Evolutionary conservation across 2,113 vertebrate genomes (phyloP), one percentile per base, ranked within the genome.

Genomic region (Malaclemys terrapin): DNA sequence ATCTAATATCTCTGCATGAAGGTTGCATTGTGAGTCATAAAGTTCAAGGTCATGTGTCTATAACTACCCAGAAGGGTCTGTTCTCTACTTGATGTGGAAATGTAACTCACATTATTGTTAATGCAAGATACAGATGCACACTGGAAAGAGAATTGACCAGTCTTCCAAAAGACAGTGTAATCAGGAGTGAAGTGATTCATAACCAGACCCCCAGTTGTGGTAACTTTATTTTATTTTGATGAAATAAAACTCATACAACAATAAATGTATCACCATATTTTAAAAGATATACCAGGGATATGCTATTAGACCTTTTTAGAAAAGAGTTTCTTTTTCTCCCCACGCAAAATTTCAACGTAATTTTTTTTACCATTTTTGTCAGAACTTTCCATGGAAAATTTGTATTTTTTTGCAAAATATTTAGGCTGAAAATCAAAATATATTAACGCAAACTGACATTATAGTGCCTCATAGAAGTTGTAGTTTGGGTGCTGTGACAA

Each of bases 101-200:
- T 96, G 89, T 95, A 88, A 92, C 94, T 96, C 95, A 87, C 85
- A 90, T 95, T 96, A 94, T 80, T 93, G 83, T 76, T 95, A 94
- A 96, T 93, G 78, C 86, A 96, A 81, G 80, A 80, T 88, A 90
- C 80, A 94, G 90, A 88, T 88, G 62, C 85, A 92, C 91, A 93
- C 87, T 97, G 78, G 38, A 96, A 94, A 17, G 80, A 95, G 80
- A 94, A 87, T 16, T 89, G 80, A 82, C 54, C 87, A 82, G 5
- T 95, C 62, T 93, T 92, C 80, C 49, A 93, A 96, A 97, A 97
- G 78, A 72, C 25, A 93, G 54, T 72, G 49, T 94, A 91, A 94
- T 94, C 2, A 3, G 80, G 59, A 88, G 35, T 50, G 88, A 93
- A 94, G 35, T 91, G 91, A 82, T 92, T 95, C 85, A 10, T 78